A percentile compares a stretch with the other conserved stretches of the same genome.
phyloP scores from a whole-genome alignment of 2,888 invertebrate genomes.

The Caenorhabditis wallacei region DNA sequence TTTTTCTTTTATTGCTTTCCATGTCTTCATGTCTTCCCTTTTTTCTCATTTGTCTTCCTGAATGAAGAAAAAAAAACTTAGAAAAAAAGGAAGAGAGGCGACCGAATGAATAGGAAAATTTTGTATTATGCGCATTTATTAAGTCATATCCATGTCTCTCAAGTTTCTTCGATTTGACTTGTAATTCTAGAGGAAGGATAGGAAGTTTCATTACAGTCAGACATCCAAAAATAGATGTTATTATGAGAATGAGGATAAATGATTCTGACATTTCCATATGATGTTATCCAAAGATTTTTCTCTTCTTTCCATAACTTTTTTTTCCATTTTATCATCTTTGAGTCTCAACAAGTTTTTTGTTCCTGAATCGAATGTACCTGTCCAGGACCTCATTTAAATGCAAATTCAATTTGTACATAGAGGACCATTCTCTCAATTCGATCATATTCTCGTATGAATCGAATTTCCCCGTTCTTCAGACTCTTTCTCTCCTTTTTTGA shows the following conservation, averaged over 20 bases:
- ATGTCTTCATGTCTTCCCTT: slow-evolving; percentile 17
- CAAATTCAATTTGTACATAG: slow-evolving; percentile 35
- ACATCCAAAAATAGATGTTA: slow-evolving; percentile 37
- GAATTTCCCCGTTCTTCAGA: slow-evolving; percentile 35
- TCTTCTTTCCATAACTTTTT: not conserved
- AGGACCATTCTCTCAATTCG: slow-evolving; percentile 35
- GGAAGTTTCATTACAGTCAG: slow-evolving; percentile 53
- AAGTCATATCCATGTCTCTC: slow-evolving; percentile 34
- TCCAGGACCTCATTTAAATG: slow-evolving; percentile 35
- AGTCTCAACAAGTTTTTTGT: slow-evolving; percentile 16
- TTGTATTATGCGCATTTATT: slow-evolving; percentile 64
- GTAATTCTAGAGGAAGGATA: slow-evolving; percentile 53
- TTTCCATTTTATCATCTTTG: slow-evolving; percentile 29
- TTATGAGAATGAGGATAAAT: not conserved
- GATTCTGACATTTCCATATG: slow-evolving; percentile 34
- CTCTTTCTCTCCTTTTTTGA: not conserved
- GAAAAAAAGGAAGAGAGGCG: slow-evolving; percentile 18
- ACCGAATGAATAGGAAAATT: slow-evolving; percentile 47
- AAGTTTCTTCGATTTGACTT: slow-evolving; percentile 7
- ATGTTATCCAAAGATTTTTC: slow-evolving; percentile 3
- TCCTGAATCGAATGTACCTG: slow-evolving; percentile 14
- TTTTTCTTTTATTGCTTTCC: slow-evolving; percentile 26
- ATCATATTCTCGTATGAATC: slow-evolving; percentile 53
- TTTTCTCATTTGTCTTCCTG: slow-evolving; percentile 47
- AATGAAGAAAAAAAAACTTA: slow-evolving; percentile 10